phyloP scores from a whole-genome alignment of 2,113 vertebrate species.

The Cyanoramphus novaezelandiae region DNA sequence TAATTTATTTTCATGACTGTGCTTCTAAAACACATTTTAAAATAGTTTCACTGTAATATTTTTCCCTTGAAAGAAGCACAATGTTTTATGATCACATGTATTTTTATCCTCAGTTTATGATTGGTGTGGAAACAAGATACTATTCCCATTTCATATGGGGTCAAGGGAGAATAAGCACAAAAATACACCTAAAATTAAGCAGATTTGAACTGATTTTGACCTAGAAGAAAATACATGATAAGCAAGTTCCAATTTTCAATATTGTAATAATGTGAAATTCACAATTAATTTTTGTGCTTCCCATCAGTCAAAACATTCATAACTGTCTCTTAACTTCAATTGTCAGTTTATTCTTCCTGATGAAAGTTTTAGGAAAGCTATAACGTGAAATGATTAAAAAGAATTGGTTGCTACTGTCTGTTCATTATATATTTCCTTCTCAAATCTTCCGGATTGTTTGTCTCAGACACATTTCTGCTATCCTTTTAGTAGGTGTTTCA shows the following conservation, averaged over 20 bases:
- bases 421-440: not conserved
- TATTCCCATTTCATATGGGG: not conserved
- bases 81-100: not conserved
- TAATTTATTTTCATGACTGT: not conserved
- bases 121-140: not conserved
- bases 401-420: fast-evolving
- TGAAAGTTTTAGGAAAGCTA: not conserved
- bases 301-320: not conserved
- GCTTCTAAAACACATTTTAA: not conserved
- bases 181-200: not conserved
- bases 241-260: not conserved
- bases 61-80: not conserved
- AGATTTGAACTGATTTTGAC: not conserved
- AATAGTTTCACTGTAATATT: not conserved
- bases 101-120: not conserved
- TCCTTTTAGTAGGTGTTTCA: not conserved
- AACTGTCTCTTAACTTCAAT: not conserved
- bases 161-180: not conserved
- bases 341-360: not conserved
- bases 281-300: not conserved
- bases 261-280: not conserved
- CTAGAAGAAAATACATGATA: not conserved
- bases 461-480: not conserved
- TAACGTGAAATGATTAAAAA: not conserved
- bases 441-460: not conserved